phyloP scores from a whole-genome alignment of 2,797 vertebrate genomes.

The Caiman crocodilus region DNA sequence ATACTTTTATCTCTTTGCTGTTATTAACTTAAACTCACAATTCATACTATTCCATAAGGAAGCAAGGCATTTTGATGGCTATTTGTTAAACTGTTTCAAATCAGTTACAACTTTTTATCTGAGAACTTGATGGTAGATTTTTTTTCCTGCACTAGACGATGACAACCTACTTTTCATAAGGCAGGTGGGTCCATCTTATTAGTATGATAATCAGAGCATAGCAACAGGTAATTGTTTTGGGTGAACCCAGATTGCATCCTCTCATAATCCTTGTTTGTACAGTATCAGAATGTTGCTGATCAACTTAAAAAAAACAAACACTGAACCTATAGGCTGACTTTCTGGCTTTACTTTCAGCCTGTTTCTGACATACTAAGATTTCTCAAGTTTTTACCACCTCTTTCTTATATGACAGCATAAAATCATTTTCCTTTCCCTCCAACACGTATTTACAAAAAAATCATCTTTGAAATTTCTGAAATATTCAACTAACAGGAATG shows the following conservation, averaged over 20 bases:
- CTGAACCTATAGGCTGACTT: background rate
- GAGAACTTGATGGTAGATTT: constrained; percentile 22
- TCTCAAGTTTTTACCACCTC: background rate
- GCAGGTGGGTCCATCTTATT: constrained; percentile 52
- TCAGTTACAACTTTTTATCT: constrained; percentile 25
- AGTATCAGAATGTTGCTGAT: constrained; percentile 70
- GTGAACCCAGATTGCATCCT: constrained; percentile 61
- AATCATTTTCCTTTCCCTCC: background rate
- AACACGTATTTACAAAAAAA: background rate
- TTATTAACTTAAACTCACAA: background rate
- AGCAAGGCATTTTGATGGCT: background rate
- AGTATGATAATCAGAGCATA: constrained; percentile 66
- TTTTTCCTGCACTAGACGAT: constrained; percentile 43
- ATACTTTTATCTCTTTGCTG: background rate
- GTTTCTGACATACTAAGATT: constrained; percentile 19
- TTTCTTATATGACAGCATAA: background rate
- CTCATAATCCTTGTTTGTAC: constrained; percentile 62
- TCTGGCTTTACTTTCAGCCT: constrained; percentile 45
- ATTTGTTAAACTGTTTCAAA: constrained; percentile 30
- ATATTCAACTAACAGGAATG: too few species aligned
- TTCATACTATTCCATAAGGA: accelerated
- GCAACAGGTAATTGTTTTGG: constrained; percentile 60
- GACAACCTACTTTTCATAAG: constrained; percentile 61
- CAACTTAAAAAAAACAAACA: constrained; percentile 45
- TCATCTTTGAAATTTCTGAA: too few species aligned